A percentile compares a stretch with the other conserved stretches of the same genome.
Evolutionary conservation across 2,113 vertebrate species (phyloP).

Genomic region (Echinops telfairi): DNA sequence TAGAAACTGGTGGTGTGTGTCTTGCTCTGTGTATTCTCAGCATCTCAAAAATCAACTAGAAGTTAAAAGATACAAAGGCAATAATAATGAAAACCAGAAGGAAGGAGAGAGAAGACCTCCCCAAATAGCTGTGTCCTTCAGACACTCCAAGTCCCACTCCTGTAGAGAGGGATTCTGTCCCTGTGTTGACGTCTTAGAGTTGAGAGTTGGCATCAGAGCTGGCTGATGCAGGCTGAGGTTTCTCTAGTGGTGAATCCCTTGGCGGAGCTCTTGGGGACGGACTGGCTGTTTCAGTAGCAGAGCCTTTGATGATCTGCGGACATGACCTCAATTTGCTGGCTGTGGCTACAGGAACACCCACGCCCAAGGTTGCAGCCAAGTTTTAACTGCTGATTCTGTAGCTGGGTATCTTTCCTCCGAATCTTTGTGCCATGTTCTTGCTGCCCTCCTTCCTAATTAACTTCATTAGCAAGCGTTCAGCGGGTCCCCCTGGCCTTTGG

Average conservation of each 20-base stretch:
- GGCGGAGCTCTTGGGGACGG: neutral
- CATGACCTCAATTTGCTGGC: neutral
- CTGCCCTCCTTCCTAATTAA: neutral
- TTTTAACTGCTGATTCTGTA: neutral
- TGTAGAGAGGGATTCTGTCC: neutral
- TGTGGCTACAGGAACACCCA: neutral
- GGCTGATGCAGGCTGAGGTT: neutral
- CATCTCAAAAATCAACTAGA: neutral
- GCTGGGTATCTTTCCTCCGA: neutral
- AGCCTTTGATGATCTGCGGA: neutral
- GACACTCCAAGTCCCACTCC: neutral
- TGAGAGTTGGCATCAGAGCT: neutral
- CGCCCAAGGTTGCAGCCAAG: rapidly evolving
- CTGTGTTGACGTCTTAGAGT: neutral
- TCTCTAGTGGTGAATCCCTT: neutral
- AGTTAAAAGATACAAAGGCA: neutral
- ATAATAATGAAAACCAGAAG: too few relatives aligned
- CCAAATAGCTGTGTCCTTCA: neutral
- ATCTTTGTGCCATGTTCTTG: neutral
- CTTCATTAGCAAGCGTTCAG: neutral
- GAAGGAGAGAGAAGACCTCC: neutral
- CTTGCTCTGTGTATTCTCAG: neutral
- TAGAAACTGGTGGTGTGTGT: neutral
- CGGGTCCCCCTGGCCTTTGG: neutral
- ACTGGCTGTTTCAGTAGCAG: neutral